phyloP scores from a whole-genome alignment of 2,113 vertebrate species.

The Chauna torquata region DNA sequence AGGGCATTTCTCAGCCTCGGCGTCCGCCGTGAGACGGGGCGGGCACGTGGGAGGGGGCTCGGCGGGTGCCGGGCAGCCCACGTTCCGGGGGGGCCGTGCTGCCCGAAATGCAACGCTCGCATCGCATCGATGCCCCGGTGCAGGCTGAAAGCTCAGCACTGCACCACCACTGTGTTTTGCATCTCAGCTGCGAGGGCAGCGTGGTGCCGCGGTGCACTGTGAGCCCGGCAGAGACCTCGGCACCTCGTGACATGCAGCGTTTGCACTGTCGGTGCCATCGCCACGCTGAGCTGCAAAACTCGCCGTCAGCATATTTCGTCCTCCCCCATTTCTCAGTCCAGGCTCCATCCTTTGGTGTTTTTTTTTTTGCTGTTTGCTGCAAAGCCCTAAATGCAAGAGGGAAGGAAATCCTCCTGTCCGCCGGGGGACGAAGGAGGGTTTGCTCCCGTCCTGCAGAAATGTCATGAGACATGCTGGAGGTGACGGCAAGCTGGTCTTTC shows the following conservation, averaged over 20 bases:
- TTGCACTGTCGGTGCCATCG: background rate
- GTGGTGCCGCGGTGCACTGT: background rate
- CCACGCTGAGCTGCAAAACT: background rate
- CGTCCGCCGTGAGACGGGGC: background rate
- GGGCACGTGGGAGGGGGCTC: background rate
- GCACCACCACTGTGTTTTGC: rapidly evolving
- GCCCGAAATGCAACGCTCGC: background rate
- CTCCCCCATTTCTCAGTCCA: too few relatives aligned
- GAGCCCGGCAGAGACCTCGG: background rate
- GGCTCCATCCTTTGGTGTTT: background rate
- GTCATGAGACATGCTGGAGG: rapidly evolving
- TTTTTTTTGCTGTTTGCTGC: background rate
- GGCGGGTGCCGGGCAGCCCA: background rate
- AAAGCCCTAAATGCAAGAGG: background rate
- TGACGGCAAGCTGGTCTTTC: background rate
- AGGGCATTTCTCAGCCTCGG: conserved; percentile 17
- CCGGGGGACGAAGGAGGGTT: too few relatives aligned
- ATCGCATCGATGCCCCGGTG: rapidly evolving
- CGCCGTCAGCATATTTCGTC: background rate
- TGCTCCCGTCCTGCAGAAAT: too few relatives aligned
- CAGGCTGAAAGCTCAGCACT: background rate
- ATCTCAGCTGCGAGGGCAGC: background rate
- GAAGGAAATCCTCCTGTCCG: background rate
- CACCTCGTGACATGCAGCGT: background rate
- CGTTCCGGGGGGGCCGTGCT: background rate